Percentiles rank a stretch among this genome's conserved stretches.
These are phyloP conservation scores for Watsonalla binaria DNA, from an alignment of 2,888 invertebrate species.

Conservation along the genomic window DNA sequence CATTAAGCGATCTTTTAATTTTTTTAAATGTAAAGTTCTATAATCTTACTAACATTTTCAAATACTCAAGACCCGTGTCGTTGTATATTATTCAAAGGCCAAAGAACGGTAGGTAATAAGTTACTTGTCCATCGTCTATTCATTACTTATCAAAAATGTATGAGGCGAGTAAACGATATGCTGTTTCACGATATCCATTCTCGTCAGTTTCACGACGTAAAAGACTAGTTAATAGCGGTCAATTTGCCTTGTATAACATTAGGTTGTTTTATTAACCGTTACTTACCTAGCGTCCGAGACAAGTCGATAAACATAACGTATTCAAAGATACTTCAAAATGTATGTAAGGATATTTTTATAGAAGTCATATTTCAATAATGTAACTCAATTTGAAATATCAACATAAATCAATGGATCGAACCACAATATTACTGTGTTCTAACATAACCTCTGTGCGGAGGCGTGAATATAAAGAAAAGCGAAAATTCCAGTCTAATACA, in stretches of 20 bases:
- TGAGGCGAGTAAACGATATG: constrained; percentile 31
- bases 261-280: constrained; percentile 25
- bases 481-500: too few relatives aligned
- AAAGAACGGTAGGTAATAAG: constrained; percentile 24
- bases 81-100: too few relatives aligned
- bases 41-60: too few relatives aligned
- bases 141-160: constrained; percentile 40
- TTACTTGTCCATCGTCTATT: constrained; percentile 16
- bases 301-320: neutral
- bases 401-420: too few relatives aligned
- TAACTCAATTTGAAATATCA: neutral
- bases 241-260: constrained; percentile 23
- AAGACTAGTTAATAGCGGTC: constrained; percentile 31
- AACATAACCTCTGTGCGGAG: too few relatives aligned
- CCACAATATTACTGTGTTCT: too few relatives aligned
- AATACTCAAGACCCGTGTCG: too few relatives aligned
- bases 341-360: neutral
- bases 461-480: too few relatives aligned
- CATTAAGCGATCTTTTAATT: too few relatives aligned
- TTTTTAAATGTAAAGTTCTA: too few relatives aligned
- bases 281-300: constrained; percentile 13
- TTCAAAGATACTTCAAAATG: too few relatives aligned
- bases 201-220: constrained; percentile 26
- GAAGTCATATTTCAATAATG: neutral
- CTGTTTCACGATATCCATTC: constrained; percentile 19